Evolutionary conservation across 2,797 vertebrate genomes (phyloP).

Genomic region (Knipowitschia caucasica): DNA sequence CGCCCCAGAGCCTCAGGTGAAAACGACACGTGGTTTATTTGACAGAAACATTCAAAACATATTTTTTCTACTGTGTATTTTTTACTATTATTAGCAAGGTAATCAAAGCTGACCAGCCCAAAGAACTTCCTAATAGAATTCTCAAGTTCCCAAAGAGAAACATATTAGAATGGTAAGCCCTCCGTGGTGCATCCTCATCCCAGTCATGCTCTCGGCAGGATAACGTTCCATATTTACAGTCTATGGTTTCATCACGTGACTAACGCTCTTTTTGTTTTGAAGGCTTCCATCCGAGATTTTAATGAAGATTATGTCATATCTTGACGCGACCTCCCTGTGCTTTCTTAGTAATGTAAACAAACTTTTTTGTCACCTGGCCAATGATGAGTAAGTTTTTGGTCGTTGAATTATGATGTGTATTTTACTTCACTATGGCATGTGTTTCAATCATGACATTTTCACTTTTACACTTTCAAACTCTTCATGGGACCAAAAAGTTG

Average conservation of each 20-base stretch:
- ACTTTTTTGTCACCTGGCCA: conserved; percentile 77
- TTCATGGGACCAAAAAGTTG: too few relatives aligned
- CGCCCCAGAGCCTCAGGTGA: conserved; percentile 11
- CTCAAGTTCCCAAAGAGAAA: conserved; percentile 1
- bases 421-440: too few relatives aligned
- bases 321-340: conserved; percentile 80
- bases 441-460: too few relatives aligned
- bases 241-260: not conserved
- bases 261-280: conserved; percentile 11
- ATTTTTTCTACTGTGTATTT: not conserved
- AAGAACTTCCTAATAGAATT: not conserved
- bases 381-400: conserved; percentile 85
- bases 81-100: not conserved
- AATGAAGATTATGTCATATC: conserved; percentile 80
- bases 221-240: too few relatives aligned
- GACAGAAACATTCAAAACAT: not conserved
- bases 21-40: not conserved
- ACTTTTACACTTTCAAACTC: too few relatives aligned
- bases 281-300: conserved; percentile 86
- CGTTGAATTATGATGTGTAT: too few relatives aligned
- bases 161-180: conserved; percentile 26
- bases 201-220: too few relatives aligned
- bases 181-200: not conserved
- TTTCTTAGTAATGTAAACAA: conserved; percentile 79
- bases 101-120: not conserved